Evolutionary conservation across 2,888 invertebrate genomes (phyloP).

Genomic region (Silvanus unidentatus): DNA sequence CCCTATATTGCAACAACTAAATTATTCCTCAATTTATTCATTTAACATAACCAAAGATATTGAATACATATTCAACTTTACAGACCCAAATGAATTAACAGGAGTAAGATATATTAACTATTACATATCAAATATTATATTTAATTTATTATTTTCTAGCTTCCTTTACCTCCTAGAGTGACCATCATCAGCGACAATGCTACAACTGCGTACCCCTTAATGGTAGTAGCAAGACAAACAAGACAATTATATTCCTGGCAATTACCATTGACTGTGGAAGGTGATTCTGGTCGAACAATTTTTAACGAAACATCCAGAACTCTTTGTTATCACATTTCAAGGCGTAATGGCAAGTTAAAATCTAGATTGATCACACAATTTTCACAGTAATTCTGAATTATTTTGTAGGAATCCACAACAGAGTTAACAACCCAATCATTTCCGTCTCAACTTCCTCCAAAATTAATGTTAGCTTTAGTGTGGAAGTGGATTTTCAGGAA

Average conservation of each 20-base stretch:
- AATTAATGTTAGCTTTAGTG: constrained; percentile 52
- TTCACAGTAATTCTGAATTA: too few relatives aligned
- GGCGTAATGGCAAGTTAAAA: constrained; percentile 15
- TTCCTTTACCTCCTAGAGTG: constrained; percentile 25
- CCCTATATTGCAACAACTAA: not conserved
- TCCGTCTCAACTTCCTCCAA: constrained; percentile 53
- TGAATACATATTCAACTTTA: constrained; percentile 17
- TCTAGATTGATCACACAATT: too few relatives aligned
- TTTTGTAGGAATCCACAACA: too few relatives aligned
- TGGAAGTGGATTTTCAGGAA: constrained; percentile 53
- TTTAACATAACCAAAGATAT: constrained; percentile 13
- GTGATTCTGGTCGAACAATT: constrained; percentile 41
- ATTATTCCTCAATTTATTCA: constrained; percentile 4
- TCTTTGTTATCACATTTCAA: constrained; percentile 52
- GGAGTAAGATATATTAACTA: not conserved
- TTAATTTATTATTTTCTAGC: too few relatives aligned
- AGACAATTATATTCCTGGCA: constrained; percentile 76
- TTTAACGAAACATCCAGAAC: constrained; percentile 57
- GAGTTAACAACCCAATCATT: constrained; percentile 30
- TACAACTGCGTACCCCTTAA: constrained; percentile 49
- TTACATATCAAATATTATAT: not conserved
- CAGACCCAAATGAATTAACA: not conserved
- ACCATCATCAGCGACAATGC: constrained; percentile 25
- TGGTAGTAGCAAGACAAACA: constrained; percentile 70
- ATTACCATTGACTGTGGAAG: constrained; percentile 61